Base-by-base conservation (phyloP, 2,888 invertebrate species). In the Ommatoiulus sabulosus region DNA sequence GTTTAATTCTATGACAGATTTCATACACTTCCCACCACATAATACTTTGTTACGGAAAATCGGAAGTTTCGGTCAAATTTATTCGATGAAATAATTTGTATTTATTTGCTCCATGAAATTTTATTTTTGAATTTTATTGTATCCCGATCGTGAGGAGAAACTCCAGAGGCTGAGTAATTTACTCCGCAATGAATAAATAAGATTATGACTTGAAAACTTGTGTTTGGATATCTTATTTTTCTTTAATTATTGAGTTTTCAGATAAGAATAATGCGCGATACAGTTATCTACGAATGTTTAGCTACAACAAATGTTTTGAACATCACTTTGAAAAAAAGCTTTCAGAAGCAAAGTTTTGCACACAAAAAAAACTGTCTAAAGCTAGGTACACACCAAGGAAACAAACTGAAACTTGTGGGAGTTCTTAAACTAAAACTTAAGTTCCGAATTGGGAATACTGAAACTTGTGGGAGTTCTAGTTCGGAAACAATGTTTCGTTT, bases 41-140 rank as follows among this genome's bases (percentile, higher is more conserved):
- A 20, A 24, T 72, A 20, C 20, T 20, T 72, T 52, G 52, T 52
- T 20, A 72, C 7, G 20, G 20, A 72, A 72, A 72, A n/a, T 72
- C n/a, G 5, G 63, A 72, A 20, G 72, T 72, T 72, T 72, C 8
- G 72, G 72, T 72, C 4, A 72, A 72, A 72, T 72, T 63, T 72
- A n/a, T 20, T 72, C 72, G 20, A 72, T n/a, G 20, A n/a, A n/a
- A 72, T 4, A 4, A n/a, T 72, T 20, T 72, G 72, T 72, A 72
- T 72, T 72, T 72, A 72, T 72, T 72, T 72, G 4, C n/a, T 24
- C 24, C 7, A 24, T n/a, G 72, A 72, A 72, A 72, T n/a, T 72
- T 72, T 72, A 72, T 72, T 72, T 72, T 72, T 72, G 72, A 72
- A n/a, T 72, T 72, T 72, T 72, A 72, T 20, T 72, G 72, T 72